Evolutionary conservation across 2,797 vertebrate genomes (phyloP), one percentile per base, ranked within the genome.

Genomic region (Apodemus agrarius): DNA sequence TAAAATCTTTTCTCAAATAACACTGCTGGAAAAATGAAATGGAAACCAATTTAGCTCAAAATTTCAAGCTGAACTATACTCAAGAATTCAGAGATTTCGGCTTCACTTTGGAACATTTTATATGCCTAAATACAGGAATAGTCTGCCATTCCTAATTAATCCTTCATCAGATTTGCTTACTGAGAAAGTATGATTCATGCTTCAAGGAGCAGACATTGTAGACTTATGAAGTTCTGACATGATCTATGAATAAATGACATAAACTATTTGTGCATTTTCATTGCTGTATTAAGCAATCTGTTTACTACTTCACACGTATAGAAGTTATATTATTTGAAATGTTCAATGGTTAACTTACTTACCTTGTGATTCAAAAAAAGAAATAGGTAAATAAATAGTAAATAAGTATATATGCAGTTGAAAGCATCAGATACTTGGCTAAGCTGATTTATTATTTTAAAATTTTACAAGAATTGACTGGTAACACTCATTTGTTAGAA

Each of bases 11-110:
- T 96, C 67, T 37, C 74, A 93, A 81, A 95, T 72, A 29, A 95
- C 93, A 97, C 61, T 94, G 93, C 96, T 96, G 96, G 98, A 91
- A 95, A 98, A 97, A 94, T 87, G 26, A 57, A 79, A 96, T 94
- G 94, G 83, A 98, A 97, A 90, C 37, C 57, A 96, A 67, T 59
- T 97, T 79, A 83, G 90, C 67, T 78, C 93, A 90, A 93, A 91
- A 86, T 95, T 72, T 89, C 17, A 95, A 82, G 61, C 46, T 94
- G 81, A 96, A 82, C 34, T 90, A 74, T 40, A 89, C 81, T 87
- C 81, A 95, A 93, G 52, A 96, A 82, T 79, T 82, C 80, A 61
- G 69, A 37, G n/a, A 21, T 37, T 87, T 96, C 76, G 17, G 26
- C 59, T 89, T 91, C 63, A 86, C 22, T 54, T 13, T 24, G 37